Evolutionary conservation across 37 sponge, comb jelly and placozoan genomes (phyloP).

Genomic region (Beroe ovata): DNA sequence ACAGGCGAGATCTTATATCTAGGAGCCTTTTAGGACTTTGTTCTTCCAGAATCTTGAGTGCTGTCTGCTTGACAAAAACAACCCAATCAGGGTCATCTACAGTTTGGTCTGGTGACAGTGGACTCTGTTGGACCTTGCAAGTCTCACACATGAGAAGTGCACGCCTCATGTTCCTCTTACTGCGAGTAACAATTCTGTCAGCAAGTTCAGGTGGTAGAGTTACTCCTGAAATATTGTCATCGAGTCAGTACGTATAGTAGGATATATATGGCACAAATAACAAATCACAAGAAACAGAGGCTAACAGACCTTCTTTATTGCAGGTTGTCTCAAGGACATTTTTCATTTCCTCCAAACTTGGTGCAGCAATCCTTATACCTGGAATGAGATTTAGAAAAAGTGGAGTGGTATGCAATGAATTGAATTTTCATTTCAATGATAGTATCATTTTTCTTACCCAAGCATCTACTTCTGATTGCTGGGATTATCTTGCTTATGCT

Average conservation of each 20-base stretch:
- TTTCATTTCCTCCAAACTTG: slow-evolving; percentile 80
- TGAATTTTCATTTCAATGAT: too few relatives aligned
- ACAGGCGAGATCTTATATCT: slow-evolving; percentile 82
- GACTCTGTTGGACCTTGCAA: slow-evolving; percentile 94
- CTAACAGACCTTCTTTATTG: slow-evolving; percentile 41
- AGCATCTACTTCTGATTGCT: slow-evolving; percentile 91
- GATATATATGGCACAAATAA: too few relatives aligned
- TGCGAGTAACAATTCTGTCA: slow-evolving; percentile 82
- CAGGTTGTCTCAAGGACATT: neutral
- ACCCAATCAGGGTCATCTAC: slow-evolving; percentile 95
- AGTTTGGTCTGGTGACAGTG: slow-evolving; percentile 83
- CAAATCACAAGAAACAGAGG: too few relatives aligned
- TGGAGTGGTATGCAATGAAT: too few relatives aligned
- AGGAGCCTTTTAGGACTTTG: slow-evolving; percentile 91
- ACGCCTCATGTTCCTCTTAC: slow-evolving; percentile 82
- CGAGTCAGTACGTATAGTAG: too few relatives aligned
- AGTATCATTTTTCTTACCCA: slow-evolving; percentile 73
- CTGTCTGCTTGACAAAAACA: slow-evolving; percentile 85
- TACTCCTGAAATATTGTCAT: slow-evolving; percentile 67
- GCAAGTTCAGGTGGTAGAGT: slow-evolving; percentile 85
- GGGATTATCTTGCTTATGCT: slow-evolving; percentile 96
- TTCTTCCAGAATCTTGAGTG: slow-evolving; percentile 86
- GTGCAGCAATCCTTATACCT: slow-evolving; percentile 86
- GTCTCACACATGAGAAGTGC: slow-evolving; percentile 95
- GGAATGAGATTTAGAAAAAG: too few relatives aligned